Percentiles rank a stretch among this genome's conserved stretches.
phyloP scores from a whole-genome alignment of 1,140 invertebrate species.

The Drosophila parabipectinata region DNA sequence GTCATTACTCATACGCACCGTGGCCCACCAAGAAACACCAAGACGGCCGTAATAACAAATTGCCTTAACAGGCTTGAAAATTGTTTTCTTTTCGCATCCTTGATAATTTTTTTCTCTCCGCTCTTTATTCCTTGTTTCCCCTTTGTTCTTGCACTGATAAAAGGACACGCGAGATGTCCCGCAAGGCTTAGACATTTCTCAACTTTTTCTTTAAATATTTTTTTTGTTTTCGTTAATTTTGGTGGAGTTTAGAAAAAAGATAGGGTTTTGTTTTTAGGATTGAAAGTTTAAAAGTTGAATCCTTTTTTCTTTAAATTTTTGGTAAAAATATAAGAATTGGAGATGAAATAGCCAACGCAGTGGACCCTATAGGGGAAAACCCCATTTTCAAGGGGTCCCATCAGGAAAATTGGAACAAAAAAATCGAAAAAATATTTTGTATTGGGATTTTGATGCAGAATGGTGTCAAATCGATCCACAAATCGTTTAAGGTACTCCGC shows the following conservation, averaged over 20 bases:
- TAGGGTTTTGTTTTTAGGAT: too few species aligned
- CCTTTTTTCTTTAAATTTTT: slow-evolving; percentile 7
- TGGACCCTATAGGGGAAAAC: too few species aligned
- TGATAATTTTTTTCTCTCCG: slow-evolving; percentile 17
- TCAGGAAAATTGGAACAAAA: too few species aligned
- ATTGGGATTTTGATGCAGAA: too few species aligned
- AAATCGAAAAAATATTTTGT: too few species aligned
- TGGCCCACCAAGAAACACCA: slow-evolving; percentile 40
- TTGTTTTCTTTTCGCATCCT: slow-evolving; percentile 39
- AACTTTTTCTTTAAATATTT: slow-evolving; percentile 21
- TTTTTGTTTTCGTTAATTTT: neutral
- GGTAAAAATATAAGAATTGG: neutral
- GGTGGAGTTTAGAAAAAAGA: too few species aligned
- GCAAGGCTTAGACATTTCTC: slow-evolving; percentile 41
- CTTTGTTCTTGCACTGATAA: neutral
- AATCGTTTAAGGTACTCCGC: too few species aligned
- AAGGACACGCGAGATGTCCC: slow-evolving; percentile 11
- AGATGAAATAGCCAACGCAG: too few species aligned
- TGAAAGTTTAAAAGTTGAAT: neutral
- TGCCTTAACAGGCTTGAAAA: slow-evolving; percentile 62
- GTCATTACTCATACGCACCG: slow-evolving; percentile 75
- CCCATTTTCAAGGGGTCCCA: too few species aligned
- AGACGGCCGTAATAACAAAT: slow-evolving; percentile 62
- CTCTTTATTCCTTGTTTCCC: neutral
- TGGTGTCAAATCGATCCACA: too few species aligned